Evolutionary conservation across 1,140 invertebrate genomes (phyloP).

Genomic region (Zaprionus nigranus): DNA sequence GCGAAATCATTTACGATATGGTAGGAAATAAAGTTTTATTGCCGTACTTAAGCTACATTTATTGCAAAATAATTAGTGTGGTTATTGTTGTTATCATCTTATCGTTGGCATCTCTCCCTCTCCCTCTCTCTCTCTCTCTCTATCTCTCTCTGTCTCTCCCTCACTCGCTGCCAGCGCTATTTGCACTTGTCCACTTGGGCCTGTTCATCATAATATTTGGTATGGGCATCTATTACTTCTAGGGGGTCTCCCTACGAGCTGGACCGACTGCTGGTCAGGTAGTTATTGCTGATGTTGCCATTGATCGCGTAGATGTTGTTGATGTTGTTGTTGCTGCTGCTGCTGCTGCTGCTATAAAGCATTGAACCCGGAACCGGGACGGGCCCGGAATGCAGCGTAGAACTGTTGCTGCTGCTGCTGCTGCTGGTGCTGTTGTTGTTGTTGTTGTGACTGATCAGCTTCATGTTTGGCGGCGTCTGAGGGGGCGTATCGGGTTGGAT

Average conservation of each 20-base stretch:
- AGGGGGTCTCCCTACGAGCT: slow-evolving; percentile 47
- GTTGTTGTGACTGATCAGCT: slow-evolving; percentile 85
- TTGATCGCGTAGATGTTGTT: slow-evolving; percentile 62
- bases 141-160: not conserved
- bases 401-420: slow-evolving; percentile 57
- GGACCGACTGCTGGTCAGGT: slow-evolving; percentile 85
- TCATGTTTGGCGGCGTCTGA: slow-evolving; percentile 96
- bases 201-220: slow-evolving; percentile 58
- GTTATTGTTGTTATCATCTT: slow-evolving; percentile 61
- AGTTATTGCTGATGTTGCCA: slow-evolving; percentile 84
- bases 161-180: slow-evolving; percentile 35
- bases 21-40: slow-evolving; percentile 81
- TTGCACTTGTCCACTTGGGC: slow-evolving; percentile 71
- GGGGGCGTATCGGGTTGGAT: slow-evolving; percentile 95
- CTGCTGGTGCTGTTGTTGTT: slow-evolving; percentile 48
- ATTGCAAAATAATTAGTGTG: slow-evolving; percentile 83
- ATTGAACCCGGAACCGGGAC: slow-evolving; percentile 86
- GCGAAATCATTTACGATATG: slow-evolving; percentile 80
- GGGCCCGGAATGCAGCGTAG: slow-evolving; percentile 57
- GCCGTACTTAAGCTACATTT: slow-evolving; percentile 81
- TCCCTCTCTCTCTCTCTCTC: not conserved
- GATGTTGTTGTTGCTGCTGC: slow-evolving; percentile 60
- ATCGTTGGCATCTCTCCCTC: slow-evolving; percentile 43
- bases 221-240: slow-evolving; percentile 42
- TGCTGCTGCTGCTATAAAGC: slow-evolving; percentile 84